phyloP scores from a whole-genome alignment of 2,113 vertebrate species.

The Boulengerochromis microlepis region DNA sequence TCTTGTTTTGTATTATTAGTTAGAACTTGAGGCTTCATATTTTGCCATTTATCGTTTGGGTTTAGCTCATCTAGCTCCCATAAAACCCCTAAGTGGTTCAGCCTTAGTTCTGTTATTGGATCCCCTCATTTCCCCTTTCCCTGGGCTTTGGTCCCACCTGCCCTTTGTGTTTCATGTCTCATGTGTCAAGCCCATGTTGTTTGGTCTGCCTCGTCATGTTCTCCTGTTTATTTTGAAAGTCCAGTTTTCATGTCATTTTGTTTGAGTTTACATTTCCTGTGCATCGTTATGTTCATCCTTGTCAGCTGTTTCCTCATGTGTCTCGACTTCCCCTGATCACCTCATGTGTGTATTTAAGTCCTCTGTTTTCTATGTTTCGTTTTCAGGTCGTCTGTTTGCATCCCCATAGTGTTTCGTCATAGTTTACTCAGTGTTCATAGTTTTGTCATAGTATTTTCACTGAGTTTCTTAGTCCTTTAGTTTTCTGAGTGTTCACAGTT shows the following conservation, averaged over 20 bases:
- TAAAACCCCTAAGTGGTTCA: background rate
- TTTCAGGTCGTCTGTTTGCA: rapidly evolving
- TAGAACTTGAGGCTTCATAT: background rate
- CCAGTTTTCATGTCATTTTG: background rate
- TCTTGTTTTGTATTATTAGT: background rate
- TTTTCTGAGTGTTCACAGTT: background rate
- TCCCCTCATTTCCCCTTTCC: background rate
- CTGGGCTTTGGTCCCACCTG: background rate
- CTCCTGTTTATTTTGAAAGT: background rate
- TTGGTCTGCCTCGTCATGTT: background rate
- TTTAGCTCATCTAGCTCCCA: background rate
- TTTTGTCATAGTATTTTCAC: background rate
- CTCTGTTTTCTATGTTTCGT: background rate
- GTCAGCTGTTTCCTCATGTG: background rate
- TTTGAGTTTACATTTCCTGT: background rate
- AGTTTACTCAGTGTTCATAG: background rate
- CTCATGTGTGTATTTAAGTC: background rate
- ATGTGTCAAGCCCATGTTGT: background rate
- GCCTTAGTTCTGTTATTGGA: background rate
- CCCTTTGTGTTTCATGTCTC: background rate
- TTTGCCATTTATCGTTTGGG: background rate
- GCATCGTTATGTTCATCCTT: background rate
- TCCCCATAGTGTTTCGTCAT: rapidly evolving
- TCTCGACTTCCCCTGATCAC: background rate
- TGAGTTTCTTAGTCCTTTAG: background rate